These are phyloP conservation scores for Neosilurus mollespiculum DNA, from an alignment of 2,797 vertebrate genomes.

Conservation along the genomic window DNA sequence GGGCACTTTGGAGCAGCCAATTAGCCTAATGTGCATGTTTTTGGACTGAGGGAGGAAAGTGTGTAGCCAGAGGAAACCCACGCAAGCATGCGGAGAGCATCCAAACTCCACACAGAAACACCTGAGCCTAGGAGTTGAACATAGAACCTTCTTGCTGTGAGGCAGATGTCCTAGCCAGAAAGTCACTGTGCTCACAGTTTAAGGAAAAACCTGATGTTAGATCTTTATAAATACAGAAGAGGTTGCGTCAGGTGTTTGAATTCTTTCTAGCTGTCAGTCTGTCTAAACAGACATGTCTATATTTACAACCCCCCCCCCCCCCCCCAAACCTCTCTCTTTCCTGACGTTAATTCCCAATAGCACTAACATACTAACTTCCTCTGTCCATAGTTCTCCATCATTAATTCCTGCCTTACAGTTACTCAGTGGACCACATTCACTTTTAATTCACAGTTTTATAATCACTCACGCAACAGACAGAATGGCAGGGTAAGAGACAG, in stretches of 20 bases:
- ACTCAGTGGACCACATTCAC: slow-evolving; percentile 24
- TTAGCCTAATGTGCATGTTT: too few species aligned
- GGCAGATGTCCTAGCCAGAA: too few species aligned
- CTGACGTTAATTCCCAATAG: neutral
- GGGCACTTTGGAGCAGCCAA: too few species aligned
- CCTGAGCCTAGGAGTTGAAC: too few species aligned
- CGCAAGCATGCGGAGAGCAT: too few species aligned
- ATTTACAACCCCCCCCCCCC: too few species aligned
- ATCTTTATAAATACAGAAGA: neutral
- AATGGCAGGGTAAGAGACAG: slow-evolving; percentile 14
- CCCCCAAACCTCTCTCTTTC: neutral
- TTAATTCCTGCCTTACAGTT: neutral
- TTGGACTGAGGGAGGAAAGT: too few species aligned
- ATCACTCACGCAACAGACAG: slow-evolving; percentile 20
- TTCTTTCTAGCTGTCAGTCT: neutral
- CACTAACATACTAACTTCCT: too few species aligned
- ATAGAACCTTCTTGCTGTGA: too few species aligned
- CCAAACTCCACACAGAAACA: too few species aligned
- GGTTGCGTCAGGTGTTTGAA: neutral
- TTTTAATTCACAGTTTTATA: slow-evolving; percentile 44
- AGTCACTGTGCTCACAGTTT: too few species aligned
- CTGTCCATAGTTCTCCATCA: neutral
- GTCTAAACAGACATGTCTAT: neutral
- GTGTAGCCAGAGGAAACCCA: too few species aligned
- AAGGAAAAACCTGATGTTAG: neutral